Evolutionary conservation across 2,113 vertebrate species (phyloP).

Genomic region (Myrmecophaga tridactyla): DNA sequence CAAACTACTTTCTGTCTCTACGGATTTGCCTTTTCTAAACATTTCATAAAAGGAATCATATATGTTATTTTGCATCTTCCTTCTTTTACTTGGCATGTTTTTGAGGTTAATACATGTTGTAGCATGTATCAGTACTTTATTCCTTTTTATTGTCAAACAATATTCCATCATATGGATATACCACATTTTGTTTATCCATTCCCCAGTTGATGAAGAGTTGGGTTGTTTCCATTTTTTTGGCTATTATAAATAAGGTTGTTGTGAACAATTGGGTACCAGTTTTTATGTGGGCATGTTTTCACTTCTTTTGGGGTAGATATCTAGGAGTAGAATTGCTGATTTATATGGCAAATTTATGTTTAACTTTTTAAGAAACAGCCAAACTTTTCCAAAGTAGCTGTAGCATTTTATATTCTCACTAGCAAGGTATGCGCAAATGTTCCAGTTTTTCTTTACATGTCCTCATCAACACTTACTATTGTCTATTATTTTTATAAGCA

Average conservation of each 20-base stretch:
- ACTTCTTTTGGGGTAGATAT: background rate
- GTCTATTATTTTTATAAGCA: constrained; percentile 19
- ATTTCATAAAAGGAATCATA: background rate
- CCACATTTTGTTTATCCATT: background rate
- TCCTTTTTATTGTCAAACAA: constrained; percentile 3
- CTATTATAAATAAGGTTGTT: background rate
- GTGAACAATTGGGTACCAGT: background rate
- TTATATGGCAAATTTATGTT: background rate
- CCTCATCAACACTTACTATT: background rate
- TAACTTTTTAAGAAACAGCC: background rate
- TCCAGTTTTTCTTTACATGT: background rate
- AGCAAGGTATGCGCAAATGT: background rate
- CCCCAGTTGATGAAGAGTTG: background rate
- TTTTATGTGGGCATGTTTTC: constrained; percentile 1
- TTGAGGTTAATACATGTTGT: background rate
- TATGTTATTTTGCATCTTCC: background rate
- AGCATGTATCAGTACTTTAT: background rate
- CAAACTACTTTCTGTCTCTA: background rate
- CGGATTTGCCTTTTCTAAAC: background rate
- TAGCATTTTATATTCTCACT: background rate
- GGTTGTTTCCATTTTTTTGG: background rate
- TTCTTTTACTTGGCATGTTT: constrained; percentile 36
- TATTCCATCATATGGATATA: background rate
- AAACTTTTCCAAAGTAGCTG: constrained; percentile 33
- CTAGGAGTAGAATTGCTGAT: background rate